Evolutionary conservation across 2,113 vertebrate genomes (phyloP).

Genomic region (Chaetura pelagica): DNA sequence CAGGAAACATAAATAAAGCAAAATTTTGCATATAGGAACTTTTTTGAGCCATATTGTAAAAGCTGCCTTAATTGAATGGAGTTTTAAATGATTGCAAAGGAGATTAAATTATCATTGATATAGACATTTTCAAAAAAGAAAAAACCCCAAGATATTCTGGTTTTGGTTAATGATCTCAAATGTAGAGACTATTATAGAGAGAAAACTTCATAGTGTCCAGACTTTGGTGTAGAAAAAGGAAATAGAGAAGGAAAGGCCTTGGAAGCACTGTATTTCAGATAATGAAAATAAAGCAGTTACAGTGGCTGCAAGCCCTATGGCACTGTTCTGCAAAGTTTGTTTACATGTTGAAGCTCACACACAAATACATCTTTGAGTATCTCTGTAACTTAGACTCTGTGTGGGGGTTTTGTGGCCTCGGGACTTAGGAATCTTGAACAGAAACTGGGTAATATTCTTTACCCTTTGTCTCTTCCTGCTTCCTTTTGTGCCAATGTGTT

Average conservation of each 20-base stretch:
- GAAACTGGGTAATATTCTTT: background rate
- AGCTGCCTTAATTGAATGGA: background rate
- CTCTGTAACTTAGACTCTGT: background rate
- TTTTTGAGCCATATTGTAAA: constrained; percentile 39
- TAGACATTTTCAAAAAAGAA: background rate
- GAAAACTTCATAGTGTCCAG: background rate
- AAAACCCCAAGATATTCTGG: background rate
- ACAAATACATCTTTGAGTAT: background rate
- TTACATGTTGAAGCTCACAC: background rate
- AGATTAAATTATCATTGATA: background rate
- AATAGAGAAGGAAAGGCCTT: background rate
- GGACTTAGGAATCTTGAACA: background rate
- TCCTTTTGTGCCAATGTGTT: background rate
- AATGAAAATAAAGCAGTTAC: background rate
- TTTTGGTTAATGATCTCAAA: background rate
- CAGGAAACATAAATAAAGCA: constrained; percentile 41
- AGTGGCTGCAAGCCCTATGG: background rate
- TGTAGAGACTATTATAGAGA: rapidly evolving
- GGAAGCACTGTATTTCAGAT: background rate
- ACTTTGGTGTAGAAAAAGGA: background rate
- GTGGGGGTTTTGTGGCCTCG: background rate
- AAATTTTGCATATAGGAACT: constrained; percentile 21
- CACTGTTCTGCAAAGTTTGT: background rate
- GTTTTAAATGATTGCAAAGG: background rate
- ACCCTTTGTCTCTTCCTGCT: background rate